phyloP scores from a whole-genome alignment of 1,140 invertebrate species.

The Belonocnema kinseyi region DNA sequence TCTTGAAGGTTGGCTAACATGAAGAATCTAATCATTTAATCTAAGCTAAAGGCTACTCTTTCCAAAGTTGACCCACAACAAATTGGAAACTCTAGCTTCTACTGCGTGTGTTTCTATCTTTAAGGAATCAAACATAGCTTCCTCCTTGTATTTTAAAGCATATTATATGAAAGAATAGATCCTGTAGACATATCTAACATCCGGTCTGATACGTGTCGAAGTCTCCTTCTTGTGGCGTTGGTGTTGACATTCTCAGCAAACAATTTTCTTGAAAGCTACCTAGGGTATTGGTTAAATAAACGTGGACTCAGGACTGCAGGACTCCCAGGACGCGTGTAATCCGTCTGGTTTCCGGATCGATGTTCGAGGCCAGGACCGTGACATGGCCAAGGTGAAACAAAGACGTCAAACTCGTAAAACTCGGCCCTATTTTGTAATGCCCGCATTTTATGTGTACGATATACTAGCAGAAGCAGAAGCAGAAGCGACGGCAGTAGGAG shows the following conservation, averaged over 20 bases:
- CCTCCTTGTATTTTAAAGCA: no score
- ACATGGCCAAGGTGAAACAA: slow-evolving; percentile 27
- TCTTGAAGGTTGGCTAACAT: no score
- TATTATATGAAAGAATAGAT: no score
- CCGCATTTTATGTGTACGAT: slow-evolving; percentile 40
- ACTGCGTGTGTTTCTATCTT: no score
- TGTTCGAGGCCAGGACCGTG: not conserved
- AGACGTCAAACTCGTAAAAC: slow-evolving; percentile 28
- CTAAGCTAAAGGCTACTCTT: no score
- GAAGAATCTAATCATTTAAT: no score
- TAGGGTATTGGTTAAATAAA: not conserved
- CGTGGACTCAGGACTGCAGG: not conserved
- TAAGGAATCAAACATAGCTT: no score
- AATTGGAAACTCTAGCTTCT: no score
- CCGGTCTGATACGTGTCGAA: not conserved
- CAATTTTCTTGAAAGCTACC: slow-evolving; percentile 3
- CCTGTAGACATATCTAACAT: not conserved
- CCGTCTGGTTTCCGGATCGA: not conserved
- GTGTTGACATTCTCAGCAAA: slow-evolving; percentile 14
- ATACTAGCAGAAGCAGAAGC: slow-evolving; percentile 48
- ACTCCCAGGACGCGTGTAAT: not conserved
- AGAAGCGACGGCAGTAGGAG: slow-evolving; percentile 47
- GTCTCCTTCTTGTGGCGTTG: not conserved
- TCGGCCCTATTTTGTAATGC: slow-evolving; percentile 42
- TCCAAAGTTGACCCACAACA: no score